phyloP scores from a whole-genome alignment of 2,888 invertebrate genomes.

The Hesperia comma region DNA sequence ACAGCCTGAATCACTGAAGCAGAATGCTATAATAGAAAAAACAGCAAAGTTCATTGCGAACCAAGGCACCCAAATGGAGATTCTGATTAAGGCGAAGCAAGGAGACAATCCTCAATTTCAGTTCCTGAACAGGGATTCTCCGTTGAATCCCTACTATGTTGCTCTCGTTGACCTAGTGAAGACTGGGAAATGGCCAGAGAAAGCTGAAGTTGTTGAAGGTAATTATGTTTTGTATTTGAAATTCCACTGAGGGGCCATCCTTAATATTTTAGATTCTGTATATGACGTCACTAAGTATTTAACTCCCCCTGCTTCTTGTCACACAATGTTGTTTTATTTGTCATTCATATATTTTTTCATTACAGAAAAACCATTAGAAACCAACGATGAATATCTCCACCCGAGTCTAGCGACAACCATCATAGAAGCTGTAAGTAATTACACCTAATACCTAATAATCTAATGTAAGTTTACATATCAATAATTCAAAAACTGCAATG shows the following conservation, averaged over 20 bases:
- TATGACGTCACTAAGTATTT: too few species aligned
- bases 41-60: slow-evolving; percentile 94
- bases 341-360: slow-evolving; percentile 5
- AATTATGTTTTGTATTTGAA: background rate
- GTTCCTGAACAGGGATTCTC: slow-evolving; percentile 94
- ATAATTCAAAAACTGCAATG: too few species aligned
- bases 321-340: too few species aligned
- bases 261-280: too few species aligned
- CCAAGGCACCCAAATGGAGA: slow-evolving; percentile 99
- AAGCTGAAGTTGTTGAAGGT: slow-evolving; percentile 67
- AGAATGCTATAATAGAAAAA: slow-evolving; percentile 97
- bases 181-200: slow-evolving; percentile 72
- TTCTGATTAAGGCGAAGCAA: slow-evolving; percentile 98
- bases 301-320: too few species aligned
- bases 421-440: slow-evolving; percentile 86
- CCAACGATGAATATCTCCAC: slow-evolving; percentile 89
- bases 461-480: background rate
- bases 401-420: slow-evolving; percentile 88
- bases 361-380: slow-evolving; percentile 80
- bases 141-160: slow-evolving; percentile 94
- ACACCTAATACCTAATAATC: too few species aligned
- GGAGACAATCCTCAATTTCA: slow-evolving; percentile 95
- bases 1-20: slow-evolving; percentile 94
- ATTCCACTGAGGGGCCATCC: background rate
- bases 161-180: slow-evolving; percentile 82